phyloP scores from a whole-genome alignment of 2,888 invertebrate genomes.

The Aquatica leii region DNA sequence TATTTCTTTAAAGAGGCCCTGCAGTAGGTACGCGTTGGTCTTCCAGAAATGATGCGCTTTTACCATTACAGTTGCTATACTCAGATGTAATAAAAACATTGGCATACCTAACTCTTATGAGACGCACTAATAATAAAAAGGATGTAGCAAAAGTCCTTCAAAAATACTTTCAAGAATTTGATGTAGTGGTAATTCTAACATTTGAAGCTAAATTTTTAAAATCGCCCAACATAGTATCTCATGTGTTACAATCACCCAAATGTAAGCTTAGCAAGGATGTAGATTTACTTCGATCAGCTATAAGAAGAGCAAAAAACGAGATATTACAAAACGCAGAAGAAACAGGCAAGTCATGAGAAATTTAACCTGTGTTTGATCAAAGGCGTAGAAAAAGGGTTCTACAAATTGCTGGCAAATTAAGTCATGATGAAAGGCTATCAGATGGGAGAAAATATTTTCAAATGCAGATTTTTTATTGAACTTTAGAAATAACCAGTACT shows the following conservation, averaged over 20 bases:
- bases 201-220: background rate
- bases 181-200: background rate
- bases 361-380: background rate
- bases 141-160: background rate
- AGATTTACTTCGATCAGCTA: background rate
- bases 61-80: background rate
- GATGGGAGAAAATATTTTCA: constrained; percentile 12
- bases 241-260: background rate
- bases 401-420: constrained; percentile 4
- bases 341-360: background rate
- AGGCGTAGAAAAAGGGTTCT: background rate
- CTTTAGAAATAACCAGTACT: background rate
- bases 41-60: background rate
- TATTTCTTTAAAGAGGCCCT: background rate
- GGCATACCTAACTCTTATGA: background rate
- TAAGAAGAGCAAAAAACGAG: background rate
- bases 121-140: background rate
- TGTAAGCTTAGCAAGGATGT: background rate
- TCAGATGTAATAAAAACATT: no score
- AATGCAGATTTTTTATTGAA: background rate
- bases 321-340: background rate
- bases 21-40: background rate
- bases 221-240: background rate
- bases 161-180: no score
- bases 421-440: background rate